Evolutionary conservation across 2,797 vertebrate species (phyloP), one percentile per base, ranked within the genome.

Genomic region (Bovichtus variegatus): DNA sequence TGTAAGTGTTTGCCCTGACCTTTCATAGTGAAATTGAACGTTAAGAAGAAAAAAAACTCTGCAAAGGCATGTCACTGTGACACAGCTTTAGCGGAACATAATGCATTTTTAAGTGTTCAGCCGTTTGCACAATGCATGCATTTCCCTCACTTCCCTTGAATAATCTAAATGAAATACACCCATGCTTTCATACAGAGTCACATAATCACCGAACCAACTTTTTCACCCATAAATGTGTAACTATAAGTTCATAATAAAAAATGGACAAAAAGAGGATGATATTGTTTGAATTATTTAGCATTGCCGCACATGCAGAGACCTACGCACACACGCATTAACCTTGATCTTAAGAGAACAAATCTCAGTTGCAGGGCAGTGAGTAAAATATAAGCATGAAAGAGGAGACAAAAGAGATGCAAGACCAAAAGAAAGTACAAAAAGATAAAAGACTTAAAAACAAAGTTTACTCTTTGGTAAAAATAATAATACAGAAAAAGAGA

Each of bases 11-110:
- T 43, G 63, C 38, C 59, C 60, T 84, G 79, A 89, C 89, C 88
- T 88, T 90, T 91, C 43, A 76, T 29, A 43, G 65, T 83, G 51
- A 84, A 86, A 84, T 71, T 38, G 58, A 81, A 84, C 19, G 13
- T 76, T 70, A 66, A 58, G 64, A 80, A 50, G 38, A 72, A 84
- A 80, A 25, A 34, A 7, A n/a, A n/a, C 54, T 80, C 62, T 58
- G 62, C 9, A 9, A 76, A n/a, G 80, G 62, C 76, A 54, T 64
- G 74, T 86, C 64, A 50, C 40, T 15, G 60, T 74, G 70, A 84
- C 67, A 49, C 36, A 62, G 63, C 34, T 67, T 76, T 21, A 76
- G 58, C 51, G 55, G 18, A 57, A 62, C 13, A 65, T 63, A 9
- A 81, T 79, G 68, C 43, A 43, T 78, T 78, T 82, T 50, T 64